Evolutionary conservation across 2,888 invertebrate genomes (phyloP), one percentile per base, ranked within the genome.

Genomic region (Agriopis marginaria): DNA sequence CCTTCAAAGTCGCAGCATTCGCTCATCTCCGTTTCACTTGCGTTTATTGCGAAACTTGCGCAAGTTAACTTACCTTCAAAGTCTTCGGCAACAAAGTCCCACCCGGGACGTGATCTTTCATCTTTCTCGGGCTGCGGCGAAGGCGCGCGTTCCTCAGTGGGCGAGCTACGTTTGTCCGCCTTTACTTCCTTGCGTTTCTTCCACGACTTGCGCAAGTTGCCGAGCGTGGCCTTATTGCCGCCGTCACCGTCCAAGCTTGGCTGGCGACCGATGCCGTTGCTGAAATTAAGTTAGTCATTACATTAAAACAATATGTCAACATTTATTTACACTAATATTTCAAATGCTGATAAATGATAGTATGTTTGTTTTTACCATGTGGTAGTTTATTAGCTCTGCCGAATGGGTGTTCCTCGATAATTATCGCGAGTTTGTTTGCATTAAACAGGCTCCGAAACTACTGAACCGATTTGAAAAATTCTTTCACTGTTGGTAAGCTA

Each of bases 71-170:
- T 76, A 92, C 93, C 94, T 86, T 98, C 97, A 83, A 98, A 98
- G 84, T 98, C 97, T 79, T 97, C 97, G 11, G 96, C 96, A 2
- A 97, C 96, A 79, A 97, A 97, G 88, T 97, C 96, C 88, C 96
- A 95, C 0, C 96, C 96, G 0, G 95, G 92, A 69, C 92, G 73
- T 0, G 87, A 77, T 3, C 83, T 75, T 70, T 91, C 91, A 51
- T 92, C 93, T 32, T 79, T 78, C 73, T 89, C 88, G 0, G 83
- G 81, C 23, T 84, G 87, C 0, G 91, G 89, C 1, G 91, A 84
- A 0, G 92, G 88, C 2, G 88, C 85, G 2, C 89, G 81, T 45
- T 94, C 94, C 1, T 92, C 92, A 0, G 88, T 89, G 1, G 94
- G 93, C 0, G 94, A 93, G 60, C 82, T 83, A 9, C 89, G 90